Conservation (phyloP, 2,113 vertebrate species). For the Gymnocephalus cernua region DNA sequence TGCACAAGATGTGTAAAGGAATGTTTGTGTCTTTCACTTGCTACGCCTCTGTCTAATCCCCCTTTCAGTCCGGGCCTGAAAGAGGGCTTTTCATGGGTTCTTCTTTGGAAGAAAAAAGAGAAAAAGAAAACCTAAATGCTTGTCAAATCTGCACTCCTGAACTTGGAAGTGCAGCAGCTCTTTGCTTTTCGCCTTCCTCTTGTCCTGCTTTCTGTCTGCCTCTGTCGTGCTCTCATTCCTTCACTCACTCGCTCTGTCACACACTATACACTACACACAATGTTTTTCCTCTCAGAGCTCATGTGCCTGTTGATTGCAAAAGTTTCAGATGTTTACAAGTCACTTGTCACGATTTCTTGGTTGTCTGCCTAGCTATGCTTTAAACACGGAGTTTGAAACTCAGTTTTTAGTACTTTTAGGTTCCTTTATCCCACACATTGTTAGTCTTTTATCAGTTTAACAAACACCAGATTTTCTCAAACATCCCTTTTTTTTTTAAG, state of each 20-base stretch:
- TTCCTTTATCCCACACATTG: conserved; percentile 1
- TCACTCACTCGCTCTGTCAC: conserved; percentile 21
- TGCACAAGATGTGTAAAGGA: conserved; percentile 75
- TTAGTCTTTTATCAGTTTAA: conserved; percentile 20
- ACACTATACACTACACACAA: no score
- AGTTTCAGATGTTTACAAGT: conserved; percentile 42
- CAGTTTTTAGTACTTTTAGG: conserved; percentile 1
- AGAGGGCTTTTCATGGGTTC: conserved; percentile 69
- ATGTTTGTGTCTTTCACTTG: conserved; percentile 75
- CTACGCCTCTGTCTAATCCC: conserved; percentile 63
- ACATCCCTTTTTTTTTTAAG: conserved; percentile 8
- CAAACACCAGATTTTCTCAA: conserved; percentile 20
- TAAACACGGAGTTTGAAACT: conserved; percentile 9
- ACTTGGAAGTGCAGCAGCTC: conserved; percentile 52
- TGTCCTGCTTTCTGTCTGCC: conserved; percentile 19
- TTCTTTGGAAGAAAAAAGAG: conserved; percentile 39
- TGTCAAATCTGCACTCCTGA: conserved; percentile 67
- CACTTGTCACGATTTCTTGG: conserved; percentile 22
- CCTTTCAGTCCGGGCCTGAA: conserved; percentile 62
- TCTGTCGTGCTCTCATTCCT: conserved; percentile 9
- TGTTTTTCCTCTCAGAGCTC: conserved; percentile 26
- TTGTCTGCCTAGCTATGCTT: conserved; percentile 18
- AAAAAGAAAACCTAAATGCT: conserved; percentile 62
- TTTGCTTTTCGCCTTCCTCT: conserved; percentile 19
- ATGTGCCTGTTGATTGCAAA: conserved; percentile 26